A percentile compares a stretch with the other conserved stretches of the same genome.
phyloP scores from a whole-genome alignment of 2,797 vertebrate species.

The Xiphorhynchus erythropygius region DNA sequence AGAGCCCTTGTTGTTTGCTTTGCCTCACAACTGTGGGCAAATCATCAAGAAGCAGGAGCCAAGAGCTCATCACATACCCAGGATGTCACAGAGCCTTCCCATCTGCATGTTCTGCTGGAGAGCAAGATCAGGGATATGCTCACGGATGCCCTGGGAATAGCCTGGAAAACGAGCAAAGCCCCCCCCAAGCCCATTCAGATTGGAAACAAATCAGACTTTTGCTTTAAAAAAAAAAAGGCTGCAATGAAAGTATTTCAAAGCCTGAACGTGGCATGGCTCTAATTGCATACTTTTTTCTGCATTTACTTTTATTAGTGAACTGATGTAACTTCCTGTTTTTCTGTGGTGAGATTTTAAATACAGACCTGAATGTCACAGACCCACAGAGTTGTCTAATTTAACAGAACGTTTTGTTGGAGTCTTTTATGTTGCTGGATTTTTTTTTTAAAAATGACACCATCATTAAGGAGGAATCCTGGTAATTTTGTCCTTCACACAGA shows the following conservation, averaged over 20 bases:
- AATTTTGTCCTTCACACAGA: slow-evolving; percentile 55
- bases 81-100: slow-evolving; percentile 86
- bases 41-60: background rate
- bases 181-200: background rate
- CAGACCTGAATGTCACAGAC: background rate
- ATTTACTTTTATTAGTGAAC: background rate
- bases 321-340: background rate
- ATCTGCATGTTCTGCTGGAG: slow-evolving; percentile 86
- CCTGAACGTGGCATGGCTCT: background rate
- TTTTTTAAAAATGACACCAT: background rate
- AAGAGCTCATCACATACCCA: slow-evolving; percentile 72
- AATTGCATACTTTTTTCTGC: background rate
- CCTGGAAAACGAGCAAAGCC: slow-evolving; percentile 76
- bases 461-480: slow-evolving; percentile 33
- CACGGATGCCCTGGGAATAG: slow-evolving; percentile 75
- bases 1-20: background rate
- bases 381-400: background rate
- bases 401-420: background rate
- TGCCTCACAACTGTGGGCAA: background rate
- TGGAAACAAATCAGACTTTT: background rate
- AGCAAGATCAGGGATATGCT: slow-evolving; percentile 73
- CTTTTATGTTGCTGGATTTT: background rate
- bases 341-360: background rate
- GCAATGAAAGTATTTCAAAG: background rate
- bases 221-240: background rate